Evolutionary conservation across 2,888 invertebrate species (phyloP), one percentile per base, ranked within the genome.

Genomic region (Lepidocyrtoides sp.): DNA sequence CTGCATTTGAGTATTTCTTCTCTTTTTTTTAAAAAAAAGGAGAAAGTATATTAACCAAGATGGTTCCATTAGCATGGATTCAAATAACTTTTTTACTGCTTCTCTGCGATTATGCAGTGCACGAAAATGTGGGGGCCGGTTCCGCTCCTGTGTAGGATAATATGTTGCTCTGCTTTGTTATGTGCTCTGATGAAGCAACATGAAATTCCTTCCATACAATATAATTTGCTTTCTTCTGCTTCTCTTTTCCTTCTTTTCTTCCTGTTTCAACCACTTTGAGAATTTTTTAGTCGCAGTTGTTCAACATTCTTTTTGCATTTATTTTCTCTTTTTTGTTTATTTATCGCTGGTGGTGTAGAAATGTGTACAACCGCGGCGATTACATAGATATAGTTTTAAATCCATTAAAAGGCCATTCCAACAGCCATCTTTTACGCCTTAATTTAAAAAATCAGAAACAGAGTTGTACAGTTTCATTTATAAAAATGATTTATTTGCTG

Each of bases 31-130:
- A 60, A 36, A 69, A 41, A 69, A 41, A 69, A 41, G 20, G 14
- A 17, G 17, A 75, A 86, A 86, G 60, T 75, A 63, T 86, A 86
- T 77, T 86, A 86, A 32, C 86, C 86, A 60, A 86, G 60, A 77
- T 86, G 86, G 86, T 86, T 86, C 86, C 86, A 86, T 86, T 86
- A 86, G 86, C 77, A 79, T 87, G 79, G 87, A 79, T 79, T 79
- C 79, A 87, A 87, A 87, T 66, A 79, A 79, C 51, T 66, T 87
- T 87, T 87, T 87, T 87, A 79, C 51, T 66, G 69, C 79, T 12
- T 79, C 23, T 44, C 44, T 79, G 87, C 69, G 87, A 79, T 79
- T 87, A 63, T 54, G 41, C 17, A 69, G 41, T 41, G 79, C 87
- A 87, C 66, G 54, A 79, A 79, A 87, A 87, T 87, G 87, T 79